phyloP scores from a whole-genome alignment of 2,888 invertebrate species.

The Drosophila monieri region DNA sequence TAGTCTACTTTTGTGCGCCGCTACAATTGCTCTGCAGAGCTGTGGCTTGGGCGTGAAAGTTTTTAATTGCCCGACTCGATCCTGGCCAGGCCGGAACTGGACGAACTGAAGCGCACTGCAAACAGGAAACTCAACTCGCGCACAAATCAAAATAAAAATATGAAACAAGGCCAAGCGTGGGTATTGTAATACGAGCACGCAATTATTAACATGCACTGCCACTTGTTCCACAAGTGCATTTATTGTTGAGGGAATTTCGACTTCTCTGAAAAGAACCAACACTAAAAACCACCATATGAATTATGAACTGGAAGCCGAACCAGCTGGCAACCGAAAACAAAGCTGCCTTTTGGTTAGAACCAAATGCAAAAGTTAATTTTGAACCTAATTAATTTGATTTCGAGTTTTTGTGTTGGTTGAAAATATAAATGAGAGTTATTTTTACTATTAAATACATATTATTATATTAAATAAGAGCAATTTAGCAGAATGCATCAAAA shows the following conservation, averaged over 20 bases:
- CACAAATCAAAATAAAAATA: conserved; percentile 41
- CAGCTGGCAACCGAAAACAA: conserved; percentile 43
- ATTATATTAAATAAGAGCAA: conserved; percentile 22
- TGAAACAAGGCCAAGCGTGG: conserved; percentile 34
- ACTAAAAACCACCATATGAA: conserved; percentile 3
- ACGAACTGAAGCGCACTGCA: conserved; percentile 55
- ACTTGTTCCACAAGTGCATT: conserved; percentile 25
- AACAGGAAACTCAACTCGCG: conserved; percentile 50
- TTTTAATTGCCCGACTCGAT: conserved; percentile 60
- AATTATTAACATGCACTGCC: conserved; percentile 31
- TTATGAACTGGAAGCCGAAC: conserved; percentile 59
- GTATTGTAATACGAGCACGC: conserved; percentile 37
- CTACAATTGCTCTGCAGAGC: conserved; percentile 25
- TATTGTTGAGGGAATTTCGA: conserved; percentile 30
- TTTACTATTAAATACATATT: not conserved
- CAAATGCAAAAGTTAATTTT: conserved; percentile 46
- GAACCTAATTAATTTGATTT: conserved; percentile 37
- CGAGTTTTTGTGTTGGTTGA: conserved; percentile 11
- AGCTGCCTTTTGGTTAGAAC: conserved; percentile 41
- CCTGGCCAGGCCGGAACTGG: conserved; percentile 27
- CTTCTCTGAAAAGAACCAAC: conserved; percentile 29
- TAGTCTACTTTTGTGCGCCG: conserved; percentile 52
- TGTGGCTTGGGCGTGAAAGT: conserved; percentile 49
- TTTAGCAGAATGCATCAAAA: conserved; percentile 10
- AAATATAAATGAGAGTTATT: not conserved